Conservation (phyloP, 1,140 invertebrate genomes). For the Lordiphosa stackelbergi region DNA sequence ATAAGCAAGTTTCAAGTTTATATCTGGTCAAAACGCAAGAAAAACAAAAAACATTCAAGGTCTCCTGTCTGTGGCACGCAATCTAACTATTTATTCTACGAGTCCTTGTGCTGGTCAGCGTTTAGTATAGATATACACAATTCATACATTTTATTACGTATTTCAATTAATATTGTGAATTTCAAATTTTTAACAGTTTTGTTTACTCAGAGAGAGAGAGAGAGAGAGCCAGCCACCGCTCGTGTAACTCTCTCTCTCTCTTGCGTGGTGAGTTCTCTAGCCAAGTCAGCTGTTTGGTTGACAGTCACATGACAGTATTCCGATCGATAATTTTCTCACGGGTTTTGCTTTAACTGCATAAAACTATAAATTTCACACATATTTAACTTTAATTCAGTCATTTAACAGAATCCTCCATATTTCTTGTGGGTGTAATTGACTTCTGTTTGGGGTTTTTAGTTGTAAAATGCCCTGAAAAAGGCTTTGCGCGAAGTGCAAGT, state of each 20-base stretch:
- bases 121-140: background rate
- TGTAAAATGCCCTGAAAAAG: too few species aligned
- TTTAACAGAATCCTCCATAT: constrained; percentile 3
- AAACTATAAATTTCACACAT: constrained; percentile 43
- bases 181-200: constrained; percentile 45
- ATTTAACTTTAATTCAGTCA: constrained; percentile 29
- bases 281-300: constrained; percentile 62
- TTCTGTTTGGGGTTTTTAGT: too few species aligned
- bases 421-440: background rate
- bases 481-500: background rate
- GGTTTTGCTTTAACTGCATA: constrained; percentile 42
- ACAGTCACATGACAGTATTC: constrained; percentile 73
- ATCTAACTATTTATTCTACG: constrained; percentile 48
- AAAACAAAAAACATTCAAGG: constrained; percentile 41
- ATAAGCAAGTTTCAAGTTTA: constrained; percentile 44
- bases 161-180: constrained; percentile 10
- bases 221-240: background rate
- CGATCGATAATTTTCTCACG: constrained; percentile 74
- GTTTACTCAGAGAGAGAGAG: constrained; percentile 51
- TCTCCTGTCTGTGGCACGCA: constrained; percentile 52
- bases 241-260: too few species aligned
- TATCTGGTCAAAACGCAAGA: constrained; percentile 35
- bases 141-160: constrained; percentile 13
- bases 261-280: constrained; percentile 44
- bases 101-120: constrained; percentile 43